A percentile compares a stretch with the other conserved stretches of the same genome.
Conservation (phyloP, 1,140 invertebrate genomes). For the Drosophila obscura region DNA sequence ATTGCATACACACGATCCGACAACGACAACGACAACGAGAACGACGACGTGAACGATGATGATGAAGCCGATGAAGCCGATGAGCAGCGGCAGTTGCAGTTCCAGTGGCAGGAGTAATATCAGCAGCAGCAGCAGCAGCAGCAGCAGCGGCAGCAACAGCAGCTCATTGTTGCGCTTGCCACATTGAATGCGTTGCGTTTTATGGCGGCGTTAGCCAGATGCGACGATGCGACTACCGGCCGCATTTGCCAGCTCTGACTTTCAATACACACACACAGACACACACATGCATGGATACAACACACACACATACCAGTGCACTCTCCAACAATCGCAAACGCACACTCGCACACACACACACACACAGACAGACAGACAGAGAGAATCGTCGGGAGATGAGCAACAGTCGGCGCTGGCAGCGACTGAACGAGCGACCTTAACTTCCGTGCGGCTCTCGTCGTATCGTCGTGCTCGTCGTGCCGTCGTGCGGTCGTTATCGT, state of each 20-base stretch:
- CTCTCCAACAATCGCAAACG: background rate
- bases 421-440: slow-evolving; percentile 8
- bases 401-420: slow-evolving; percentile 63
- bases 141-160: slow-evolving; percentile 40
- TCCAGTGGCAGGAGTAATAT: slow-evolving; percentile 8
- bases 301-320: slow-evolving; percentile 13
- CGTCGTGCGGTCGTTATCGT: slow-evolving; percentile 2
- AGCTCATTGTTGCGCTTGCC: slow-evolving; percentile 82
- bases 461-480: background rate
- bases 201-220: slow-evolving; percentile 80
- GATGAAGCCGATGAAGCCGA: slow-evolving; percentile 13
- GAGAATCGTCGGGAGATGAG: slow-evolving; percentile 62
- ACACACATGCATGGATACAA: slow-evolving; percentile 21
- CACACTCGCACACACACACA: slow-evolving; percentile 16
- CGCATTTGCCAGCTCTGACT: slow-evolving; percentile 68
- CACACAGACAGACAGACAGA: slow-evolving; percentile 3
- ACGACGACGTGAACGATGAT: slow-evolving; percentile 12
- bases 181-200: slow-evolving; percentile 81
- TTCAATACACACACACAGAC: slow-evolving; percentile 35
- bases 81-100: slow-evolving; percentile 12
- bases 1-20: slow-evolving; percentile 78
- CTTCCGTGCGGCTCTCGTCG: slow-evolving; percentile 50
- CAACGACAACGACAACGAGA: slow-evolving; percentile 21
- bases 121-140: slow-evolving; percentile 25
- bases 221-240: slow-evolving; percentile 81